Base-by-base conservation (phyloP, 1,140 invertebrate genomes). In the Euura saliciscinereae region DNA sequence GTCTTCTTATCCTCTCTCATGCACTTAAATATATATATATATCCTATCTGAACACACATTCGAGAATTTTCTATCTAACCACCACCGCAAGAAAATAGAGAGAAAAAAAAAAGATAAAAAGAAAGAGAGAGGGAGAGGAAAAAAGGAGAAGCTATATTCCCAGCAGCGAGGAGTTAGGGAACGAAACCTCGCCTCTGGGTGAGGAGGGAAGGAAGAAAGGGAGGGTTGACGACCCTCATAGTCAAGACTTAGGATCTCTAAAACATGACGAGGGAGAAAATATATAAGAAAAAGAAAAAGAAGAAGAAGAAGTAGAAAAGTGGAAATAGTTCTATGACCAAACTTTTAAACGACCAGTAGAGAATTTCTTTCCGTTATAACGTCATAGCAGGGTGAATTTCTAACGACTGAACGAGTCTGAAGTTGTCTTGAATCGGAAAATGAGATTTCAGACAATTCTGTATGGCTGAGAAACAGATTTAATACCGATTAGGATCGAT, bases 181-280 rank as follows among this genome's bases (percentile, higher is more conserved):
- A 28, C 28, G 28, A 28, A 28, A 28, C 28, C 28, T 28, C 28
- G 28, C 28, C 28, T 28, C 28, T 28, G 28, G 28, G 28, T 28
- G n/a, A 6, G 51, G n/a, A 3, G 51, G 13, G 13, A n/a, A 3
- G 51, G 13, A 8, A n/a, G 51, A 8, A 8, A n/a, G 51, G 3
- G 51, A 59, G 51, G 51, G 51, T 59, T 59, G 51, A 59, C 51
- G 51, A 59, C 51, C 51, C 51, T 59, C 51, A 59, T 59, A 59
- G 51, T 59, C 51, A 59, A 8, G 6, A 59, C 51, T 4, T 59
- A n/a, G 5, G 5, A 59, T 59, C 6, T 59, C 2, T 2, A 3
- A n/a, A 59, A n/a, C 51, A 3, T 59, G 13, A 59, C 13, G 10
- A n/a, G 3, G 51, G 10, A 59, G 10, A 59, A 59, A 3, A n/a